phyloP scores from a whole-genome alignment of 2,113 vertebrate genomes.

The Oophaga pumilio region DNA sequence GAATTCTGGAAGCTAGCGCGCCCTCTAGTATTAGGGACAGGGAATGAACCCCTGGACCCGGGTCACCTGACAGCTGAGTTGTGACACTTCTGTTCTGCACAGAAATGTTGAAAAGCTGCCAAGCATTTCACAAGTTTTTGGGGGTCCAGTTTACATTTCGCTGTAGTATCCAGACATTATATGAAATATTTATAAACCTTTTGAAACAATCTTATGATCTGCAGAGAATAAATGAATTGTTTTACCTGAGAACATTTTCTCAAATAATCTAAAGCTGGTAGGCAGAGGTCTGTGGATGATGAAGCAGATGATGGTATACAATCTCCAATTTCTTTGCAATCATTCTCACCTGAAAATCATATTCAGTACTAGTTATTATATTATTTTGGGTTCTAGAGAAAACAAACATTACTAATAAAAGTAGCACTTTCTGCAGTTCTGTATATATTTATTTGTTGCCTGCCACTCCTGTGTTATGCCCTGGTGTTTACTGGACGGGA shows the following conservation, averaged over 20 bases:
- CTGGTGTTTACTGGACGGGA: background rate
- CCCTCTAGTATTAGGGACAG: too few relatives aligned
- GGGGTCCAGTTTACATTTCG: too few relatives aligned
- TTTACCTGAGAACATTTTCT: constrained; percentile 92
- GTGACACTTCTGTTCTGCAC: too few relatives aligned
- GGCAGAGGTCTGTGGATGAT: constrained; percentile 91
- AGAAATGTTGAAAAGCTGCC: background rate
- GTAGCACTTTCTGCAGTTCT: background rate
- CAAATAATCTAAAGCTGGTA: constrained; percentile 93
- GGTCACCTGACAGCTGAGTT: too few relatives aligned
- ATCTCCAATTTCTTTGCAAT: constrained; percentile 91
- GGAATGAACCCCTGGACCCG: too few relatives aligned
- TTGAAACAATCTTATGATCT: background rate
- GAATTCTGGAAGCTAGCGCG: too few relatives aligned
- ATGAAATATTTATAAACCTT: background rate
- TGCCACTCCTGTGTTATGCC: background rate
- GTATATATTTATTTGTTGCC: background rate
- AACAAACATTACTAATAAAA: background rate
- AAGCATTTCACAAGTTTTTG: background rate
- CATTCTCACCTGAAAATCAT: constrained; percentile 80
- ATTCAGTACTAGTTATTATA: background rate
- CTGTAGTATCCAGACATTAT: background rate
- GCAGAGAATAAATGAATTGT: background rate
- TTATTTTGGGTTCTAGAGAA: background rate
- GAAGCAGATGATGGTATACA: constrained; percentile 77